Percentiles rank a stretch among this genome's conserved stretches.
phyloP scores from a whole-genome alignment of 2,888 invertebrate genomes.

The Temnothorax ravouxi region DNA sequence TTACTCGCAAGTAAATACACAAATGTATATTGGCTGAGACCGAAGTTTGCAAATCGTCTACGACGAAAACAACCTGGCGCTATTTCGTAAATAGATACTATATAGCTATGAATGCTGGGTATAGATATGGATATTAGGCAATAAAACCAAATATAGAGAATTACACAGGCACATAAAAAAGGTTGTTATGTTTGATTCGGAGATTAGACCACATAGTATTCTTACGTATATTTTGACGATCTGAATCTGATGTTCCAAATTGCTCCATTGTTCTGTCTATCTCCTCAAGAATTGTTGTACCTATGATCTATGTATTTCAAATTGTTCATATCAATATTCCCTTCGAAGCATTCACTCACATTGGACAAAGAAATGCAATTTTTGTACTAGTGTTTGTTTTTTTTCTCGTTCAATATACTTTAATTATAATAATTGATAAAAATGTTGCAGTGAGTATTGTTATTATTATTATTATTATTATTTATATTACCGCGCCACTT shows the following conservation, averaged over 20 bases:
- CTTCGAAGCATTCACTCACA: neutral
- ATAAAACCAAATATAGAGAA: neutral
- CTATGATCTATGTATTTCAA: neutral
- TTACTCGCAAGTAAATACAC: constrained; percentile 46
- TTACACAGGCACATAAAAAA: neutral
- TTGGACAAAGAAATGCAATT: neutral
- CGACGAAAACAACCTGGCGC: constrained; percentile 26
- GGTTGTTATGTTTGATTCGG: too few species aligned
- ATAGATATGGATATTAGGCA: neutral
- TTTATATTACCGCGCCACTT: constrained; percentile 62
- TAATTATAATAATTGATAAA: constrained; percentile 1
- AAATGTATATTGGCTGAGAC: constrained; percentile 32
- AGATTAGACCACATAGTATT: too few species aligned
- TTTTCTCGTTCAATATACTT: neutral
- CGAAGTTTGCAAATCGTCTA: constrained; percentile 24
- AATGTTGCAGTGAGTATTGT: constrained; percentile 29
- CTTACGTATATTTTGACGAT: too few species aligned
- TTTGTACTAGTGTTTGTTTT: neutral
- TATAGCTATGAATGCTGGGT: neutral
- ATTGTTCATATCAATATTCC: neutral
- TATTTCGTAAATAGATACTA: neutral
- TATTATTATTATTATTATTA: constrained; percentile 66
- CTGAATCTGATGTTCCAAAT: too few species aligned
- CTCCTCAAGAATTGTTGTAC: neutral
- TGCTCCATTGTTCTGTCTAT: too few species aligned